phyloP scores from a whole-genome alignment of 2,888 invertebrate genomes.

The Andrena camellia region DNA sequence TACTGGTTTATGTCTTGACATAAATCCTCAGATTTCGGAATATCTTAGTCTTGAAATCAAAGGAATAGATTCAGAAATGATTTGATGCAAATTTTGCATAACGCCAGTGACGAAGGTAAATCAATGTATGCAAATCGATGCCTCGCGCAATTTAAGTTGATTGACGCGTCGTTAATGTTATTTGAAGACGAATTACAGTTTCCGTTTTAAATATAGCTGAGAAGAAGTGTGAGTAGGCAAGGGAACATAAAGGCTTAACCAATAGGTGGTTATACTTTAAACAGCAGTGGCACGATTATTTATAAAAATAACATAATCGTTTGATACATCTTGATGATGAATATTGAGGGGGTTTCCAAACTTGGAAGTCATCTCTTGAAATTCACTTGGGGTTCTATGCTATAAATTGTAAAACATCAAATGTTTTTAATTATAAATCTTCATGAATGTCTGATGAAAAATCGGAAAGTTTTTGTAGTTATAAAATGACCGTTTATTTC shows the following conservation, averaged over 20 bases:
- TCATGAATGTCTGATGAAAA: too few relatives aligned
- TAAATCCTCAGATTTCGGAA: background rate
- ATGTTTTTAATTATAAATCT: too few relatives aligned
- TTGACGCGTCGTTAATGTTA: constrained; percentile 31
- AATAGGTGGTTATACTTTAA: background rate
- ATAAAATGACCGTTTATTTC: too few relatives aligned
- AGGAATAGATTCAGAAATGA: constrained; percentile 14
- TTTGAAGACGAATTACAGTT: constrained; percentile 13
- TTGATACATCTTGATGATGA: background rate
- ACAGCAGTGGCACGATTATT: background rate
- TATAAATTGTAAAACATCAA: too few relatives aligned
- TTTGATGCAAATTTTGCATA: constrained; percentile 37
- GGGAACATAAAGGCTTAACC: too few relatives aligned
- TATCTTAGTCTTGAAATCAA: constrained; percentile 15
- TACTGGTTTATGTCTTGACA: too few relatives aligned
- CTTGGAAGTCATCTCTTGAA: too few relatives aligned
- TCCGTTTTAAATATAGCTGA: constrained; percentile 18
- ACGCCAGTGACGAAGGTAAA: constrained; percentile 15
- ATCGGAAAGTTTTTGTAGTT: too few relatives aligned
- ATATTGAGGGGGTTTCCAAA: background rate
- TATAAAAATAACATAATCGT: background rate
- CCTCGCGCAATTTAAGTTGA: constrained; percentile 26
- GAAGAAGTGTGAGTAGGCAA: too few relatives aligned
- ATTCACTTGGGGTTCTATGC: too few relatives aligned
- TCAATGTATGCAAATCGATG: constrained; percentile 42